Evolutionary conservation across 2,113 vertebrate species (phyloP), one percentile per base, ranked within the genome.

Genomic region (Microcebus griseorufus): DNA sequence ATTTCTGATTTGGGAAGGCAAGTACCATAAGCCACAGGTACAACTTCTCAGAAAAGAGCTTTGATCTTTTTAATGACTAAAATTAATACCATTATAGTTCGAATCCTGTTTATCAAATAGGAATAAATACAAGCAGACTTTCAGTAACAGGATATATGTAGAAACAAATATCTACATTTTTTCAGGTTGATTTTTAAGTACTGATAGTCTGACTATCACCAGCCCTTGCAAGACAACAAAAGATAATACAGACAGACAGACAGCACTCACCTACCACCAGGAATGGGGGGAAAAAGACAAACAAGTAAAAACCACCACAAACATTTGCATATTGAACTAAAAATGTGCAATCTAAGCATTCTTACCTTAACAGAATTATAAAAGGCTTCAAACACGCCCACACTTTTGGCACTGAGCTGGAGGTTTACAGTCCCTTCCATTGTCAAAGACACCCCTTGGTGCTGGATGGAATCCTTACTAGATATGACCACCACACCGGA

Each of bases 361-460:
- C 98, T 98, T 92, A 99, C 99, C 99, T 99, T 99, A 75, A 99
- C 99, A 1, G 99, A 99, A 94, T 99, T 99, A 98, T 99, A 99
- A 98, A 99, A 99, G 23, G 99, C 99, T 97, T 99, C 99, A 2
- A 99, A 99, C 85, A 99, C 99, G 0, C 99, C 99, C 78, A 99
- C 99, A 0, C 99, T 99, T 98, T 99, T 99, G 97, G 99, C 99
- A 96, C 99, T 99, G 88, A 99, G 99, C 98, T 99, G 99, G 58
- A 99, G 98, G 97, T 99, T 99, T 6, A 99, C 99, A 0, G 99
- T 98, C 1, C 99, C 99, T 97, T 99, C 99, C 99, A 99, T 99
- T 37, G 98, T 99, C 94, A 99, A 97, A 0, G 98, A 98, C 96
- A 99, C 99, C 14, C 99, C 99, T 32, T 99, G 99, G 95, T 99